Base-by-base conservation (phyloP, 2,797 vertebrate species). In the Naso thynnoides region DNA sequence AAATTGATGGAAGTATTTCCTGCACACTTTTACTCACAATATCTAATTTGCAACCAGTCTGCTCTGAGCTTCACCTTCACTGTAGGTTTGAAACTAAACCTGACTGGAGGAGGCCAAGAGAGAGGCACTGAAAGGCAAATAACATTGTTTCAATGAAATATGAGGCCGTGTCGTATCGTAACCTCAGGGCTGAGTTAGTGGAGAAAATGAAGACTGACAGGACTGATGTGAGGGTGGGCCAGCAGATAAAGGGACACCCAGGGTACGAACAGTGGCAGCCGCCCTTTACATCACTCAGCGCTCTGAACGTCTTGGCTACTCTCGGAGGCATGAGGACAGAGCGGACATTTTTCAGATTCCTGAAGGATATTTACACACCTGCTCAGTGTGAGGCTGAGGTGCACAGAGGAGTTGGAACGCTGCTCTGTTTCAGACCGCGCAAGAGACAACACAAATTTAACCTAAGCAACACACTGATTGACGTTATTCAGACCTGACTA, bases 361-460 rank as follows among this genome's bases (percentile, higher is more conserved):
- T 88, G 70, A 64, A 61, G 56, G 58, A 73, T 90, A 90, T 92
- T 90, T 90, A 88, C 92, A 93, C 88, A 88, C 86, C 89, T 93
- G 89, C 78, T 60, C 61, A 16, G 83, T 71, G 78, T 78, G 75
- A 82, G 62, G 74, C 38, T 36, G 72, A 84, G 77, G 60, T 42
- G 53, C 52, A 70, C 53, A 36, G 29, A 82, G 23, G 33, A 57
- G 61, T 1, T 3, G 38, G 64, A 52, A 64, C 23, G 15, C 42
- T 15, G 54, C 55, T 68, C 31, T 13, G 49, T 77, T 72, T 42
- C 38, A 71, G 57, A 60, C 29, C 66, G 59, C 36, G 48, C 48
- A 70, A 14, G 36, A 78, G 26, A 74, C 65, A 55, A 79, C 36
- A 48, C 24, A 24, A 52, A 53, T 26, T 64, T 27, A 70, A 60